Percentiles rank a stretch among this genome's conserved stretches.
phyloP scores from a whole-genome alignment of 2,888 invertebrate genomes.

The Tenthredo mesomela region DNA sequence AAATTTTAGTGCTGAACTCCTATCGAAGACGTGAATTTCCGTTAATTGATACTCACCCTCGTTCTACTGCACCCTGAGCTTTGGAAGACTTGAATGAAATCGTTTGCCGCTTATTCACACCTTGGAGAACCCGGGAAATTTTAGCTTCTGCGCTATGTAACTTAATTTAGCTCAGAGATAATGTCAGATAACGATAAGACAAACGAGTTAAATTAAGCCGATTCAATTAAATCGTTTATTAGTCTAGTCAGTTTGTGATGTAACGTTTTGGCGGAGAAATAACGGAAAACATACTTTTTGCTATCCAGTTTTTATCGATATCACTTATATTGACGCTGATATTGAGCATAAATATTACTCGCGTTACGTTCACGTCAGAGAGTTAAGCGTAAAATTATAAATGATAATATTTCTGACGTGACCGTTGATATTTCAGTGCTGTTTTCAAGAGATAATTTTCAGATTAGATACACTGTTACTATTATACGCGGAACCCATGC shows the following conservation, averaged over 20 bases:
- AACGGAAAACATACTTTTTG: not conserved
- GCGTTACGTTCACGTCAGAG: not conserved
- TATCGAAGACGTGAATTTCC: not conserved
- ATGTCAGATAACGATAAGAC: conserved; percentile 25
- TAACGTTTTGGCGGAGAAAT: not conserved
- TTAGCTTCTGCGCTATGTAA: not conserved
- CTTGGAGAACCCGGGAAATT: not conserved
- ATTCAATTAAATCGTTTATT: not conserved
- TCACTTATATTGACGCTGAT: not conserved
- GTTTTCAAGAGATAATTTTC: no score
- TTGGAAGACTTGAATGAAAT: not conserved
- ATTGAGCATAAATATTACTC: not conserved
- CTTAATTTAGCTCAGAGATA: not conserved
- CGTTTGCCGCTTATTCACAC: not conserved
- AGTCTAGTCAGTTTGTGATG: not conserved
- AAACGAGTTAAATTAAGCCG: not conserved
- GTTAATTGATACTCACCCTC: not conserved
- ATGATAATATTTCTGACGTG: no score
- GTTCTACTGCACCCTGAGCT: not conserved
- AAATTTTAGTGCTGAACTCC: not conserved
- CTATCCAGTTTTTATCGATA: not conserved
- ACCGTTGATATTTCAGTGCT: no score
- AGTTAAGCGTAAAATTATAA: no score
- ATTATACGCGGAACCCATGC: no score
- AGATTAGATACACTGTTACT: no score